Evolutionary conservation across 2,888 invertebrate genomes (phyloP), one percentile per base, ranked within the genome.

Genomic region (Drosophila helvetica): DNA sequence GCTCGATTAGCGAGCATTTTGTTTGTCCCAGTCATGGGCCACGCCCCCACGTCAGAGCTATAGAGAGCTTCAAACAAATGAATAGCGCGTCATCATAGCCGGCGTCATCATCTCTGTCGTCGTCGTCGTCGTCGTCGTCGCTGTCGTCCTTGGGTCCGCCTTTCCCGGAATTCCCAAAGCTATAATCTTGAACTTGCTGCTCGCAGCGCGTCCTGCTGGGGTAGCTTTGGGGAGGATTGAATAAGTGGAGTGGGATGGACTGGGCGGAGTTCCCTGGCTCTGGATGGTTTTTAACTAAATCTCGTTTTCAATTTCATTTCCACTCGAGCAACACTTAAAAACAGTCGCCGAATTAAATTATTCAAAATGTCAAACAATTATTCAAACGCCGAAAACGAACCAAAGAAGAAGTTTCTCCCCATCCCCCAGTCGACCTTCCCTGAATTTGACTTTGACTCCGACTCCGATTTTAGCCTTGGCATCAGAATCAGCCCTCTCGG

Each of bases 301-400:
- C 84, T 88, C 78, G 82, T 84, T 84, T 88, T 88, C 84, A 89
- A 87, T 87, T 87, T 87, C 77, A 87, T 89, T 90, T 88, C 84
- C 89, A 87, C 86, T 90, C 72, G 76, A 79, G 75, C 78, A 80
- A 84, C 88, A 89, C 90, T 89, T 89, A 86, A 88, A 85, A 89
- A 88, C 90, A 88, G 88, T 88, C 90, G 86, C 88, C 75, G 82
- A 90, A 88, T 90, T 89, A 90, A 89, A 88, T 88, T 88, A 88
- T 90, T 90, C 90, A 90, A 90, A 88, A 88, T 88, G 89, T 89
- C 81, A 88, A 88, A 88, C 88, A 88, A 88, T 89, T 88, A 88
- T 88, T 88, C 90, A 90, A 88, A 88, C 83, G 90, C 79, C 85
- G 80, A 64, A 73, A 73, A 86, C 79, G 81, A 71, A 74, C 74